A percentile compares a stretch with the other conserved stretches of the same genome.
Evolutionary conservation across 1,140 invertebrate genomes (phyloP).

Genomic region (Pissodes strobi): DNA sequence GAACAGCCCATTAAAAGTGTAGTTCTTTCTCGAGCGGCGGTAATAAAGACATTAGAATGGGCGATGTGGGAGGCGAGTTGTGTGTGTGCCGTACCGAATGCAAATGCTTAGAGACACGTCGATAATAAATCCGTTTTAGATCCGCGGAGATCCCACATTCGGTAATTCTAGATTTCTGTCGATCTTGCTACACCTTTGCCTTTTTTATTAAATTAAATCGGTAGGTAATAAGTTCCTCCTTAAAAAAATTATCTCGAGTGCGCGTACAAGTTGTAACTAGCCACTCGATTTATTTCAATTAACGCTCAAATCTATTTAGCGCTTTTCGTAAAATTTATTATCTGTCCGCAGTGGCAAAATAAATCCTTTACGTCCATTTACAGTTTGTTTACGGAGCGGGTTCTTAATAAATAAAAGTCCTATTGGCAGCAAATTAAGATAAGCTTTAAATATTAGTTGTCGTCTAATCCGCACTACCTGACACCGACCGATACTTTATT

Average conservation of each 20-base stretch:
- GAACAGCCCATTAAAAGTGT: not conserved
- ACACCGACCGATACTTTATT: not conserved
- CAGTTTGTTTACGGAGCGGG: slow-evolving; percentile 3
- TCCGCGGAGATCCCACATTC: slow-evolving; percentile 22
- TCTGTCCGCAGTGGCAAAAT: slow-evolving; percentile 7
- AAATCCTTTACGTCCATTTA: slow-evolving; percentile 16
- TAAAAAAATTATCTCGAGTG: too few species aligned
- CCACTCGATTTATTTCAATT: slow-evolving; percentile 26
- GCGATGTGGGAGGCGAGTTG: slow-evolving; percentile 19
- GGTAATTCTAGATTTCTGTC: slow-evolving; percentile 33
- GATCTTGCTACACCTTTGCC: too few species aligned
- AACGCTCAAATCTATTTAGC: slow-evolving; percentile 15
- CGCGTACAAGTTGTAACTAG: too few species aligned
- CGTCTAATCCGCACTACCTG: slow-evolving; percentile 30
- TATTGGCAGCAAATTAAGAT: slow-evolving; percentile 43
- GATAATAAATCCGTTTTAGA: slow-evolving; percentile 37
- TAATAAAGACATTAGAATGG: slow-evolving; percentile 33
- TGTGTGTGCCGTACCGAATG: slow-evolving; percentile 30
- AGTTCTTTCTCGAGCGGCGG: not conserved
- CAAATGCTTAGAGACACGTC: slow-evolving; percentile 29
- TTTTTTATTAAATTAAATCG: too few species aligned
- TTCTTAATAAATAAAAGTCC: slow-evolving; percentile 40
- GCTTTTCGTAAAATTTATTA: slow-evolving; percentile 11
- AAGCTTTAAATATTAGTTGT: slow-evolving; percentile 44
- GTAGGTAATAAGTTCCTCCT: too few species aligned